A percentile compares a stretch with the other conserved stretches of the same genome.
phyloP scores from a whole-genome alignment of 2,113 vertebrate genomes.

The Paradoxurus hermaphroditus region DNA sequence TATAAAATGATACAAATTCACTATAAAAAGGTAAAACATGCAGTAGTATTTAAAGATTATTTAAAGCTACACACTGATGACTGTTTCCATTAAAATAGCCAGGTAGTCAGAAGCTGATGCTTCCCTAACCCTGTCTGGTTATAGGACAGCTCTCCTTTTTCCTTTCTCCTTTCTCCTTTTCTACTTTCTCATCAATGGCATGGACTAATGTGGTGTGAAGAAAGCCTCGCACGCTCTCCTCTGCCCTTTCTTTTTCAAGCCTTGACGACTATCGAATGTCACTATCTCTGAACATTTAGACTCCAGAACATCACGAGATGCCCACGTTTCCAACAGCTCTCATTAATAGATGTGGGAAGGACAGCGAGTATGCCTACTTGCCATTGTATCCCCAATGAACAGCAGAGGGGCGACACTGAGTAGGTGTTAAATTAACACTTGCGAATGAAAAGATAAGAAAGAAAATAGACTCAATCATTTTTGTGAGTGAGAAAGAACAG shows the following conservation, averaged over 20 bases:
- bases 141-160: no score
- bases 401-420: rapidly evolving
- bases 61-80: neutral
- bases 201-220: neutral
- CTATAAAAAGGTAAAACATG: neutral
- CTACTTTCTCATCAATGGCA: neutral
- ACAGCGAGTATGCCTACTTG: rapidly evolving
- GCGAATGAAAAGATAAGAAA: neutral
- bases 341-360: neutral
- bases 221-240: rapidly evolving
- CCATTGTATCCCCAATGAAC: rapidly evolving
- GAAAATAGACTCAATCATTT: neutral
- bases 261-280: no score
- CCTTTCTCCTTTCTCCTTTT: no score
- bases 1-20: neutral
- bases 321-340: neutral
- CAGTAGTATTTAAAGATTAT: neutral
- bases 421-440: neutral
- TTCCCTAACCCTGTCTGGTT: neutral
- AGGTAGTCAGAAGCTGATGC: neutral
- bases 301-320: neutral
- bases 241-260: neutral
- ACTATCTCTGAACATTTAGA: neutral
- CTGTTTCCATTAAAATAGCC: rapidly evolving
- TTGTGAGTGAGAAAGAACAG: neutral